These are phyloP conservation scores for Dipus sagitta DNA, from an alignment of 2,797 vertebrate species.

Conservation along the genomic window DNA sequence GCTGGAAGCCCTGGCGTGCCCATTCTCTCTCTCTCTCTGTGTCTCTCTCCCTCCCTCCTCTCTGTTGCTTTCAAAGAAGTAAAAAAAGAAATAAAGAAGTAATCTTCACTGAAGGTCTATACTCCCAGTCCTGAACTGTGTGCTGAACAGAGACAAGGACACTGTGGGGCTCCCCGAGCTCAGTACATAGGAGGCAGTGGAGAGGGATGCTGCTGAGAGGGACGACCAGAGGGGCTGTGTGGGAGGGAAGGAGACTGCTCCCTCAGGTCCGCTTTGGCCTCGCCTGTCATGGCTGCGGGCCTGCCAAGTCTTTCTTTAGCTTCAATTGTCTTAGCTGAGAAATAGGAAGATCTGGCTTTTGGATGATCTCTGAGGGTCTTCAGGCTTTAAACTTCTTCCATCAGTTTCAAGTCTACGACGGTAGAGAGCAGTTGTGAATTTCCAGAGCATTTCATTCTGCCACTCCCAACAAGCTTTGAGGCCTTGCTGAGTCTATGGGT, in stretches of 20 bases:
- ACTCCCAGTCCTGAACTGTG: not conserved
- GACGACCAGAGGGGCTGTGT: rapidly evolving
- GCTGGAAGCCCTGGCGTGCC: too few relatives aligned
- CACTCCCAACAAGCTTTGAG: not conserved
- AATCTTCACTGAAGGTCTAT: not conserved
- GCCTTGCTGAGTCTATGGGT: not conserved
- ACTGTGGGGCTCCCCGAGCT: not conserved
- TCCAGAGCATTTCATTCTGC: not conserved
- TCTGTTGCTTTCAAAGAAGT: too few relatives aligned
- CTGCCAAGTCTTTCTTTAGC: not conserved
- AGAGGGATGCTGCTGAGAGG: not conserved
- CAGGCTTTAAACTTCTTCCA: not conserved
- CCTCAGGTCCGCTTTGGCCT: rapidly evolving
- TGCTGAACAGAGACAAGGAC: not conserved
- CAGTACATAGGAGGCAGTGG: not conserved
- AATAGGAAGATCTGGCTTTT: not conserved
- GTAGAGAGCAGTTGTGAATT: not conserved
- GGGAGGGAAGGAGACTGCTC: not conserved
- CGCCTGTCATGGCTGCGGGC: not conserved
- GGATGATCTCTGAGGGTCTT: not conserved
- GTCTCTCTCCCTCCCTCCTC: too few relatives aligned
- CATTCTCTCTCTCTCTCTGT: too few relatives aligned
- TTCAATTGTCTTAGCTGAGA: conserved; percentile 5
- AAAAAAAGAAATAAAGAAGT: not conserved
- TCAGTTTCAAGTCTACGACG: not conserved